These are phyloP conservation scores for Orbicella faveolata DNA, from an alignment of 64 coral and sea anemone genomes.

Conservation along the genomic window DNA sequence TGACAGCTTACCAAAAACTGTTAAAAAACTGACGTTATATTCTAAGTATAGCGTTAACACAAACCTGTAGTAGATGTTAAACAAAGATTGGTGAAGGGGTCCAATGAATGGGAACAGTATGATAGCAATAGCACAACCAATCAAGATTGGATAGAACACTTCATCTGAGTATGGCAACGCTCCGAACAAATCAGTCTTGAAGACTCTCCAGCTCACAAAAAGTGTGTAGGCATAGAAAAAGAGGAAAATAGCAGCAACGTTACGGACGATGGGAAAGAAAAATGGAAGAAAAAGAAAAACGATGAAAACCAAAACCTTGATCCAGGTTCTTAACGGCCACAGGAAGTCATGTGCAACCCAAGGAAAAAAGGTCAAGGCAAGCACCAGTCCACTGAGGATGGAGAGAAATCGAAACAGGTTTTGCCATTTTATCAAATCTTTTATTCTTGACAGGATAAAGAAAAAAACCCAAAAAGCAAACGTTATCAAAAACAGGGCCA, in stretches of 20 bases:
- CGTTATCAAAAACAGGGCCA: background rate
- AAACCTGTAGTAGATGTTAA: conserved; percentile 16
- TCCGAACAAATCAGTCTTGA: background rate
- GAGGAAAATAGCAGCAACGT: conserved; percentile 5
- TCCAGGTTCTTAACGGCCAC: background rate
- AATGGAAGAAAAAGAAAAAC: conserved; percentile 12
- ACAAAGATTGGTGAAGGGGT: background rate
- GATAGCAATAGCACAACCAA: background rate
- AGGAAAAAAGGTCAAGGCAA: background rate
- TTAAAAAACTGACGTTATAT: background rate
- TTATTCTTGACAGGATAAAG: background rate
- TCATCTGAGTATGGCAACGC: background rate
- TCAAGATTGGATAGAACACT: background rate
- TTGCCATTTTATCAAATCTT: background rate
- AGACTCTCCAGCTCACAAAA: conserved; percentile 24
- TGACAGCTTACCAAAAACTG: background rate
- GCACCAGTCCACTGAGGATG: background rate
- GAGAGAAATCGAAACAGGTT: background rate
- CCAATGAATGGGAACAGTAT: background rate
- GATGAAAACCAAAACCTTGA: background rate
- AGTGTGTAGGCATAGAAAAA: conserved; percentile 6
- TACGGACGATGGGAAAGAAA: conserved; percentile 27
- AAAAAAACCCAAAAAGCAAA: background rate
- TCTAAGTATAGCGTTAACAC: background rate
- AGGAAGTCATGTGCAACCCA: background rate